Percentiles rank a stretch among this genome's conserved stretches.
phyloP scores from a whole-genome alignment of 2,113 vertebrate species.

The Anguilla rostrata region DNA sequence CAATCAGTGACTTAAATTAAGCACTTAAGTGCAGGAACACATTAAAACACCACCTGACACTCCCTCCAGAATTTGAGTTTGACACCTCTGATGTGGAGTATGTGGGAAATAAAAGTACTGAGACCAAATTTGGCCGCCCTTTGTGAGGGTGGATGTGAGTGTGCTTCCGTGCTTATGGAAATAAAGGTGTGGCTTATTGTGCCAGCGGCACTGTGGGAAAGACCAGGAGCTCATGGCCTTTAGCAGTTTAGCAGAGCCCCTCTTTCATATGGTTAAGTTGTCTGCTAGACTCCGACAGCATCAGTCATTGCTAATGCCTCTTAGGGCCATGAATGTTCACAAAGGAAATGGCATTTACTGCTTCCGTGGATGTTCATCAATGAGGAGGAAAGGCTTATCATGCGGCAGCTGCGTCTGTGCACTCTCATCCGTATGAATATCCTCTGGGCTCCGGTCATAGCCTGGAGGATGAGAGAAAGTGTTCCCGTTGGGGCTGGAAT shows the following conservation, averaged over 20 bases:
- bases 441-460: not conserved
- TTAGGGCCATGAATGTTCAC: not conserved
- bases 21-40: too few relatives aligned
- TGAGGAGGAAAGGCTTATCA: not conserved
- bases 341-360: not conserved
- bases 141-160: not conserved
- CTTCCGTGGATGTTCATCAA: not conserved
- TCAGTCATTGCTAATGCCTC: not conserved
- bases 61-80: too few relatives aligned
- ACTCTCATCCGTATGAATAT: not conserved
- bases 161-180: not conserved
- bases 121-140: not conserved
- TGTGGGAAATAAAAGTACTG: not conserved
- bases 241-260: not conserved
- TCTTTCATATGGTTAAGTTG: not conserved
- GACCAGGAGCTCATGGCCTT: not conserved
- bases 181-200: not conserved
- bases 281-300: slow-evolving; percentile 6
- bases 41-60: too few relatives aligned
- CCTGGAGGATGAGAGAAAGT: not conserved
- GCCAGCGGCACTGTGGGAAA: not conserved
- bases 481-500: not conserved
- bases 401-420: not conserved
- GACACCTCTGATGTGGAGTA: not conserved
- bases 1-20: too few relatives aligned